Conservation (phyloP, 1,140 invertebrate genomes). For the Drosophila melanogaster region DNA sequence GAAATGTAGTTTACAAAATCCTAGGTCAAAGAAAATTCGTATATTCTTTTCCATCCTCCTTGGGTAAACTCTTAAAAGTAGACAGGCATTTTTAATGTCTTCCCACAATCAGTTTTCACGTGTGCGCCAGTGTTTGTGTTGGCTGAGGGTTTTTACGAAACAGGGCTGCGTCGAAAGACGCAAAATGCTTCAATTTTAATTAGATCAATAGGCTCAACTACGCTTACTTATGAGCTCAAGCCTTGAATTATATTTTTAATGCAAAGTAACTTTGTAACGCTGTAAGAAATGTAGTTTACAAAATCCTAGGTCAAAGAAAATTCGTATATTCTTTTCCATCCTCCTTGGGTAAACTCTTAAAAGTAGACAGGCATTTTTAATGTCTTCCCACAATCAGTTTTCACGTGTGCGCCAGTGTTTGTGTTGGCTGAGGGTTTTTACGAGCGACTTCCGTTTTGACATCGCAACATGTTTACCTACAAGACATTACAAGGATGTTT, state of each 20-base stretch:
- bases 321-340: constrained; percentile 15
- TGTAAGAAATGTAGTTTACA: not conserved
- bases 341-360: constrained; percentile 15
- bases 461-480: constrained; percentile 79
- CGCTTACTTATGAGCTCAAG: no score
- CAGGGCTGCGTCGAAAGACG: no score
- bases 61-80: constrained; percentile 47
- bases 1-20: not conserved
- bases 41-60: constrained; percentile 1
- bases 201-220: not conserved
- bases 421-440: constrained; percentile 61
- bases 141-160: constrained; percentile 71
- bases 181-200: constrained; percentile 1
- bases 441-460: constrained; percentile 75
- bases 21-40: constrained; percentile 19
- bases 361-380: constrained; percentile 68
- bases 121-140: constrained; percentile 35
- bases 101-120: constrained; percentile 51
- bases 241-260: no score
- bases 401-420: constrained; percentile 40
- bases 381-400: constrained; percentile 57
- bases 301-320: constrained; percentile 2
- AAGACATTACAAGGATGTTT: constrained; percentile 75
- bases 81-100: constrained; percentile 64
- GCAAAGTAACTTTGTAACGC: no score